These are phyloP conservation scores for Caracal caracal DNA, from an alignment of 2,113 vertebrate species.

Conservation along the genomic window DNA sequence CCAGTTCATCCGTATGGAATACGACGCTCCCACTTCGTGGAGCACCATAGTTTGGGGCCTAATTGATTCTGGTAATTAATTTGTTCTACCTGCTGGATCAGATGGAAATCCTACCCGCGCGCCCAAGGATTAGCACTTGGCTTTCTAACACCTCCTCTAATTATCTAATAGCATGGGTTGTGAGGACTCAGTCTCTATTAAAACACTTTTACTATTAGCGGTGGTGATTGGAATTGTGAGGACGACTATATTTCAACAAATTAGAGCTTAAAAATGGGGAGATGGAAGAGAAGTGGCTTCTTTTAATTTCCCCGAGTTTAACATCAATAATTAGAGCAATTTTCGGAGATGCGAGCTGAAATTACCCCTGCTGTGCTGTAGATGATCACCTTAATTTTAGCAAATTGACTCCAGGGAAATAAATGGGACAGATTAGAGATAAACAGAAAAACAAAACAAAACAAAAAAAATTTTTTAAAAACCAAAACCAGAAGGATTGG, in stretches of 20 bases:
- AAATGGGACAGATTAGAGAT: slow-evolving; percentile 84
- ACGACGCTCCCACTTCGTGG: slow-evolving; percentile 82
- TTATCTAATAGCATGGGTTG: slow-evolving; percentile 99
- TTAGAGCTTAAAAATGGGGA: slow-evolving; percentile 94
- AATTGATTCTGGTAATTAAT: slow-evolving; percentile 95
- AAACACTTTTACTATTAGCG: slow-evolving; percentile 96
- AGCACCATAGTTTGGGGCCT: slow-evolving; percentile 88
- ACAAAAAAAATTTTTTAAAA: neutral
- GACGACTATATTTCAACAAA: slow-evolving; percentile 98
- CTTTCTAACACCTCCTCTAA: slow-evolving; percentile 95
- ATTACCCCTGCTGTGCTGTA: slow-evolving; percentile 88
- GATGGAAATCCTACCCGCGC: slow-evolving; percentile 90
- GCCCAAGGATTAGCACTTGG: slow-evolving; percentile 95
- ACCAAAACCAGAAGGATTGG: neutral
- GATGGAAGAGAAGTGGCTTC: slow-evolving; percentile 94
- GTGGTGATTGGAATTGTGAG: slow-evolving; percentile 98
- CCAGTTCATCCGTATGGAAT: slow-evolving; percentile 88
- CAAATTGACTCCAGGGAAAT: slow-evolving; percentile 90
- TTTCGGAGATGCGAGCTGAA: slow-evolving; percentile 91
- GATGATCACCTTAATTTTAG: slow-evolving; percentile 89
- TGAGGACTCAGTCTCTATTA: slow-evolving; percentile 95
- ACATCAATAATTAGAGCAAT: slow-evolving; percentile 99
- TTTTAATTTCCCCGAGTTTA: slow-evolving; percentile 97
- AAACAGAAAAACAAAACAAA: neutral
- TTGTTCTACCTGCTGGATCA: slow-evolving; percentile 94